Evolutionary conservation across 2,797 vertebrate genomes (phyloP), one percentile per base, ranked within the genome.

Genomic region (Zenarchopterus dispar): DNA sequence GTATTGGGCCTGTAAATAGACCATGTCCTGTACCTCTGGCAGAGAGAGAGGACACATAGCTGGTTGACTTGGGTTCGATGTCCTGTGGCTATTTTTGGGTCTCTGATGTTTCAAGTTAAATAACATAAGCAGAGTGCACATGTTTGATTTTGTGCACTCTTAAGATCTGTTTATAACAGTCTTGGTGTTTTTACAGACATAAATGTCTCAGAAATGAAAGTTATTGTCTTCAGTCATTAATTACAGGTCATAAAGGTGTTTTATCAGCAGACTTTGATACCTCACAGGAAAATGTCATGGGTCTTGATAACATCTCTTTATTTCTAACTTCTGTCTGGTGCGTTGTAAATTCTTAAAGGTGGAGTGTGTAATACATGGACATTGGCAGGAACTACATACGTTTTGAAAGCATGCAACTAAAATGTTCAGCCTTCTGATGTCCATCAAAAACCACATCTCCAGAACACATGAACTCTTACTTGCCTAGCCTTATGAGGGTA

Each of bases 1-100:
- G 75, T 55, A 8, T 23, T 16, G 2, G 36, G 22, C 66, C 80
- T 87, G 87, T 77, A 71, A 88, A 90, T 88, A 86, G 82, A 69
- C 17, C 3, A 1, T 19, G 53, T 33, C 49, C 7, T 52, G 73
- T 51, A 47, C 52, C 17, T 53, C 49, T 60, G 60, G 52, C 56
- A 53, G 36, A 24, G 54, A 79, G 52, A 10, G 49, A 36, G 21
- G 45, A 54, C 62, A 50, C 4, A 0, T 39, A 31, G 36, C 13
- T 39, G 36, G 36, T 39, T 15, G 13, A 39, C 36, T 39, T 39
- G 7, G 36, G 8, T 11, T 36, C 9, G 2, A 36, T 36, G 9
- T 15, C 36, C 4, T 39, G 36, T 39, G 13, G 11, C 36, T 39
- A 39, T 39, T 39, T 39, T 39, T 39, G 36, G 36, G 36, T 39